Base-by-base conservation (phyloP, 2,888 invertebrate species). In the Calliscelio sp. region DNA sequence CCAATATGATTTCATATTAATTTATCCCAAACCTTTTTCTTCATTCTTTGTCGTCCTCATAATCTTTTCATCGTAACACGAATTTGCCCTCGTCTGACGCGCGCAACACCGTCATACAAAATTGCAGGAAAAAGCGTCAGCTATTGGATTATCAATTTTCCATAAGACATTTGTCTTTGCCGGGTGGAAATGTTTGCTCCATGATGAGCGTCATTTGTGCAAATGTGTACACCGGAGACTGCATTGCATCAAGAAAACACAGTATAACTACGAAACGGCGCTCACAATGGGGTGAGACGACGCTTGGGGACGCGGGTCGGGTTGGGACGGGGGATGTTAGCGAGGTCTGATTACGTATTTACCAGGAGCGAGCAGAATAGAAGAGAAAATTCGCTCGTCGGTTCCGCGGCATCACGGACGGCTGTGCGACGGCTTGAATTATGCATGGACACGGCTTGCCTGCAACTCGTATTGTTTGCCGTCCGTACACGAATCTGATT, bases 321-420 rank as follows among this genome's bases (percentile, higher is more conserved):
- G 44, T 53, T 44, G 83, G 81, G 66, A 65, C 70, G 78, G 73
- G 85, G 83, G 88, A 89, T 87, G 89, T 90, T 89, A 91, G 90
- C 90, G 89, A 91, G 90, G 90, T 91, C 92, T 92, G 92, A 93
- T 92, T 92, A 93, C 91, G 92, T 92, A 93, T 93, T 93, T 93
- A 93, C 91, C 88, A 89, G 89, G 88, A 90, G 90, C 86, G 89
- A 89, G 90, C 89, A 88, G 89, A 90, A 88, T 90, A 91, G 92
- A 91, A 91, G 91, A 92, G 92, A 91, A 91, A 92, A 92, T 91
- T 91, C 90, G 86, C 87, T 88, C 84, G 86, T 90, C 88, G 89
- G 90, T 91, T 90, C 90, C 90, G 90, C 89, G 90, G 88, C 86
- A 87, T 88, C 89, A 89, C 89, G 89, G 90, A 89, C 90, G 89